Conservation (phyloP, 2,888 invertebrate genomes). For the Malthinus seriepunctatus region DNA sequence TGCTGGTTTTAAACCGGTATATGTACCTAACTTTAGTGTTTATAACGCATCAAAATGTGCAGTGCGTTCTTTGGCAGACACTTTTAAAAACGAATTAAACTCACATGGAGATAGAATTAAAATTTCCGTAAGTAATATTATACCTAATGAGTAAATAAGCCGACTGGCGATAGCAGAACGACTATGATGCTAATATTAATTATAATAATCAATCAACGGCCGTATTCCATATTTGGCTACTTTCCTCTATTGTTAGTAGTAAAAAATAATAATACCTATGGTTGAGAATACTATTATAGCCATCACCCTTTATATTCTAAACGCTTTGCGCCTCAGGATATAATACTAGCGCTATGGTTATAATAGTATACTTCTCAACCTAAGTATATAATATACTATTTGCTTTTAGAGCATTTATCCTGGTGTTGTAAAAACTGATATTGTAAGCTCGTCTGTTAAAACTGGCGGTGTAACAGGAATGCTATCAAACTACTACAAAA, state of each 20-base stretch:
- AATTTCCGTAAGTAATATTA: slow-evolving; percentile 23
- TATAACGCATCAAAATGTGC: slow-evolving; percentile 23
- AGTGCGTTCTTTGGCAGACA: slow-evolving; percentile 24
- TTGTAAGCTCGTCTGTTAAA: not conserved
- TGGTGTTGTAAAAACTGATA: not conserved
- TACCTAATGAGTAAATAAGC: not conserved
- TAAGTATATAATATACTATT: not conserved
- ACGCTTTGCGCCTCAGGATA: no score
- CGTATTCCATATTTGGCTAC: no score
- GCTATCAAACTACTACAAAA: not conserved
- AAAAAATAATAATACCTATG: no score
- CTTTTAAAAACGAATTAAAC: slow-evolving; percentile 21
- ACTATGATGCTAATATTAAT: no score
- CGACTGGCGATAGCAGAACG: no score
- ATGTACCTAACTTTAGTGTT: slow-evolving; percentile 14
- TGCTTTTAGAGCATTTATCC: not conserved
- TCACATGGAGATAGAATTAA: slow-evolving; percentile 21
- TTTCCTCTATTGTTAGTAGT: no score
- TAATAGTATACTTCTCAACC: no score
- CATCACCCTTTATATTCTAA: no score
- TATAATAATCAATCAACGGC: no score
- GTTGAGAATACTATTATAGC: no score
- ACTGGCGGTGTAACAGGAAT: not conserved
- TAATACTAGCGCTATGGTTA: no score
- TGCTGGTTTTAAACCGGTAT: slow-evolving; percentile 19